Evolutionary conservation across 2,888 invertebrate species (phyloP).

Genomic region (Dysmachus trigonus): DNA sequence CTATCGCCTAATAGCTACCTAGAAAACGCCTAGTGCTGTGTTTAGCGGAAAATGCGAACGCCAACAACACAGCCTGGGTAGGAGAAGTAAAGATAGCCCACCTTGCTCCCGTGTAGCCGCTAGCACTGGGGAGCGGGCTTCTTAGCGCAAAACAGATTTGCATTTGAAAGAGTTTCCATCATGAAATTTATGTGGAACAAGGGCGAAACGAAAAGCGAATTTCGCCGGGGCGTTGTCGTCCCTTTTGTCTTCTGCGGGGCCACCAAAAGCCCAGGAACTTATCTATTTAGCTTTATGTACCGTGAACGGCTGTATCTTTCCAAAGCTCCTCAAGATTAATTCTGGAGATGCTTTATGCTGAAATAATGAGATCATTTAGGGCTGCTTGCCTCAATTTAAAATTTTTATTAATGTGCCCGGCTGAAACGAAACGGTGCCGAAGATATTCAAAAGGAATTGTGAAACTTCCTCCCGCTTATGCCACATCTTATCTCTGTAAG

Average conservation of each 20-base stretch:
- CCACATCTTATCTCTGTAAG: neutral
- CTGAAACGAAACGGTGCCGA: neutral
- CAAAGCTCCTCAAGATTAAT: constrained; percentile 15
- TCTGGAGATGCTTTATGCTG: constrained; percentile 14
- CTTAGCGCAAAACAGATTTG: constrained; percentile 5
- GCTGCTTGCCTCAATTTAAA: constrained; percentile 26
- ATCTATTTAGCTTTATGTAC: constrained; percentile 32
- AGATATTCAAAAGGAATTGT: neutral
- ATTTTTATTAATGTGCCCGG: neutral
- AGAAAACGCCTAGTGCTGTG: neutral
- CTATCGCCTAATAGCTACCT: neutral
- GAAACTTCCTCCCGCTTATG: neutral
- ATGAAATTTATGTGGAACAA: neutral
- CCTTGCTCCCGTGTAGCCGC: neutral
- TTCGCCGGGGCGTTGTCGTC: neutral
- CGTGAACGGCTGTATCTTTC: constrained; percentile 5
- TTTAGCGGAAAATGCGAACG: neutral
- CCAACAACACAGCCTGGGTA: neutral
- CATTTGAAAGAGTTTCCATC: constrained; percentile 24
- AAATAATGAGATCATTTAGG: constrained; percentile 21
- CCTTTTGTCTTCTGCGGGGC: constrained; percentile 1
- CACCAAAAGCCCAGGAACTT: neutral
- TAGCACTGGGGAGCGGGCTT: neutral
- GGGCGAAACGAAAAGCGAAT: neutral
- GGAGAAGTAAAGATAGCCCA: neutral